Conservation (phyloP, 2,113 vertebrate species). For the Mastomys natalensis region DNA sequence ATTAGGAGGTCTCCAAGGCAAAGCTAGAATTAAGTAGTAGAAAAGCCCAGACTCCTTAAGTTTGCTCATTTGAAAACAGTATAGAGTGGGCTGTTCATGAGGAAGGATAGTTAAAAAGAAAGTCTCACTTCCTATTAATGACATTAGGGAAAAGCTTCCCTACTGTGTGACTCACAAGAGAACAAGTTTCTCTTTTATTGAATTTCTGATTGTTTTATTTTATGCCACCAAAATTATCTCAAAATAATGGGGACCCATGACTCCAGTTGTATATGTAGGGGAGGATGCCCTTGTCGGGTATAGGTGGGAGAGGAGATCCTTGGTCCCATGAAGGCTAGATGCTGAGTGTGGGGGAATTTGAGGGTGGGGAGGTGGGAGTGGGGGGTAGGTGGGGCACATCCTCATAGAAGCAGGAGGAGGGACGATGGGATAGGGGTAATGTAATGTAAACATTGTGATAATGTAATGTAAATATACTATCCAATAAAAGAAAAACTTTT, state of each 20-base stretch:
- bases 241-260: too few species aligned
- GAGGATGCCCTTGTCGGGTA: too few species aligned
- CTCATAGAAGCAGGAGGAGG: too few species aligned
- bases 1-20: neutral
- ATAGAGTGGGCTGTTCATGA: slow-evolving; percentile 27
- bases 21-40: neutral
- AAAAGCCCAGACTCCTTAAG: slow-evolving; percentile 22
- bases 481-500: neutral
- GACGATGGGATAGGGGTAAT: too few species aligned
- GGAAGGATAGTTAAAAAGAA: neutral
- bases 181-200: slow-evolving; percentile 39
- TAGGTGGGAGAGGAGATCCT: too few species aligned
- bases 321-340: too few species aligned
- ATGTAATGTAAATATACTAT: too few species aligned
- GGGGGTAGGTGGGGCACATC: too few species aligned
- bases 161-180: neutral
- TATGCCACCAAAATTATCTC: neutral
- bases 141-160: neutral
- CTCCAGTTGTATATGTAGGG: too few species aligned
- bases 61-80: slow-evolving; percentile 15
- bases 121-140: neutral
- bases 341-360: too few species aligned
- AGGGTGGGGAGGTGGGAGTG: too few species aligned
- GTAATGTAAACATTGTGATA: too few species aligned
- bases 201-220: slow-evolving; percentile 9